These are phyloP conservation scores for Choristoneura rosaceana DNA, from an alignment of 2,888 invertebrate species.

Conservation along the genomic window DNA sequence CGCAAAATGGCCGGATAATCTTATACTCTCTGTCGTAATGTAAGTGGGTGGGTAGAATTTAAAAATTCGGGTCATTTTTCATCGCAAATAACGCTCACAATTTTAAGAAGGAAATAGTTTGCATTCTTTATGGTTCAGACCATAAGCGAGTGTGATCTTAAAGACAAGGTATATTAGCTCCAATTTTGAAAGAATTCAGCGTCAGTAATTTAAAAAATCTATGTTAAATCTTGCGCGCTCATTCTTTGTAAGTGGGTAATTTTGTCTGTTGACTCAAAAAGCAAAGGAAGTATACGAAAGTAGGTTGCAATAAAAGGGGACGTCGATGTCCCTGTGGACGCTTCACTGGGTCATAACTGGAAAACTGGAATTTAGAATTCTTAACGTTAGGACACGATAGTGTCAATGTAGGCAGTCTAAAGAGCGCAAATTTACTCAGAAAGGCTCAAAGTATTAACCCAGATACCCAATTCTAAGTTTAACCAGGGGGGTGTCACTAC, in stretches of 20 bases:
- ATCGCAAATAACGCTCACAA: slow-evolving; percentile 5
- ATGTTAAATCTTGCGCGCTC: slow-evolving; percentile 20
- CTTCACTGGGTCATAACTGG: slow-evolving; percentile 23
- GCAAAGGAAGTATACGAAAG: slow-evolving; percentile 29
- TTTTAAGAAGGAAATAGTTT: slow-evolving; percentile 26
- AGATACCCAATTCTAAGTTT: neutral
- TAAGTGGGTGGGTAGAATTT: slow-evolving; percentile 24
- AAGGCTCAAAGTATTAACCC: neutral
- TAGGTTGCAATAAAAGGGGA: slow-evolving; percentile 31
- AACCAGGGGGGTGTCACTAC: too few species aligned
- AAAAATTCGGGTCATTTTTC: slow-evolving; percentile 30
- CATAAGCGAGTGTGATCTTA: neutral
- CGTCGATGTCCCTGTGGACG: slow-evolving; percentile 24
- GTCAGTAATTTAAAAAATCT: slow-evolving; percentile 21
- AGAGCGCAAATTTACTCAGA: neutral
- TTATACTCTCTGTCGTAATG: slow-evolving; percentile 24
- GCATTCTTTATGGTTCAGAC: slow-evolving; percentile 10
- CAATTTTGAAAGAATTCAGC: neutral
- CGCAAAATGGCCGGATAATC: slow-evolving; percentile 34
- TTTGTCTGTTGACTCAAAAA: slow-evolving; percentile 16
- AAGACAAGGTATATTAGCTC: neutral
- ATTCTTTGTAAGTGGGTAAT: slow-evolving; percentile 33
- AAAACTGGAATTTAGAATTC: slow-evolving; percentile 27
- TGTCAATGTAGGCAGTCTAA: slow-evolving; percentile 15
- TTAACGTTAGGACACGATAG: slow-evolving; percentile 17